phyloP scores from a whole-genome alignment of 2,113 vertebrate genomes.

The Phalacrocorax aristotelis region DNA sequence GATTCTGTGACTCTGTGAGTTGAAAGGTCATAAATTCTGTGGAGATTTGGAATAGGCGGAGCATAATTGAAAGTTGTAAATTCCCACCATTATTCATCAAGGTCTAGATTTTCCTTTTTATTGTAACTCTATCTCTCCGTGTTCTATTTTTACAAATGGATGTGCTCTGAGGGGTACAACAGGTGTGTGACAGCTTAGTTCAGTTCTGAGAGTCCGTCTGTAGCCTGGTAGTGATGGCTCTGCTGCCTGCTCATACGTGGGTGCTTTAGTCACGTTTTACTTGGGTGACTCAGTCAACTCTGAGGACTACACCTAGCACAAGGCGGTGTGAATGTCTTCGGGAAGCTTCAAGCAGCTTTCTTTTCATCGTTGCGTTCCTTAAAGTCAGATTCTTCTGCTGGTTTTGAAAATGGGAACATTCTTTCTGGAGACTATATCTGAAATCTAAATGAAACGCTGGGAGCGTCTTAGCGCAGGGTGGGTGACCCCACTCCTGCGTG shows the following conservation, averaged over 20 bases:
- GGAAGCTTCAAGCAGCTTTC: not conserved
- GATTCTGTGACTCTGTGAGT: too few species aligned
- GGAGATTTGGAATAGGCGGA: not conserved
- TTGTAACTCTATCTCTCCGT: not conserved
- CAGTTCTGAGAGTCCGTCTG: not conserved
- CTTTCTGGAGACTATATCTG: not conserved
- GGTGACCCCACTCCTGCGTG: rapidly evolving
- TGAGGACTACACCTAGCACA: not conserved
- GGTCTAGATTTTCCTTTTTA: not conserved
- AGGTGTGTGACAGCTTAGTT: not conserved
- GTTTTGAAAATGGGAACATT: not conserved
- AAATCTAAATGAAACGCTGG: not conserved
- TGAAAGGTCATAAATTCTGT: not conserved
- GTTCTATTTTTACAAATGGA: not conserved
- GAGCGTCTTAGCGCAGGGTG: rapidly evolving
- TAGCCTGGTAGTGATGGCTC: rapidly evolving
- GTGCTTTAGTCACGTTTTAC: not conserved
- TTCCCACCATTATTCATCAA: not conserved
- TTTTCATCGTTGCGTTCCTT: not conserved
- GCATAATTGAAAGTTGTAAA: not conserved
- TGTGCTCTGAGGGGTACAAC: not conserved
- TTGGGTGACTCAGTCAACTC: not conserved
- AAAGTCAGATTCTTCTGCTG: not conserved
- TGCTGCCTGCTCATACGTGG: not conserved
- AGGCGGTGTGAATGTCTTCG: not conserved